Conservation (phyloP, 2,888 invertebrate species). For the Pyrochroa serraticornis region DNA sequence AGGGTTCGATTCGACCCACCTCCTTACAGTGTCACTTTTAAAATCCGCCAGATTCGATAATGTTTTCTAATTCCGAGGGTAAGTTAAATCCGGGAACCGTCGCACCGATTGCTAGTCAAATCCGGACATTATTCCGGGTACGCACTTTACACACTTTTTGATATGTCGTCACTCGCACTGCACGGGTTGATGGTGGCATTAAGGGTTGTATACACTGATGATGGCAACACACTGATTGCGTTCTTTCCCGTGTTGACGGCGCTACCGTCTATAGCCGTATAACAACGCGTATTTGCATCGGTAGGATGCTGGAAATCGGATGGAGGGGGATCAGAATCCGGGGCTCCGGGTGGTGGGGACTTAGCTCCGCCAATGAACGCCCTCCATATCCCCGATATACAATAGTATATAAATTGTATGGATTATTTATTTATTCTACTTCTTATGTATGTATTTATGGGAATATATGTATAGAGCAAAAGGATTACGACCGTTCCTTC, state of each 20-base stretch:
- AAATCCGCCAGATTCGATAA: conserved; percentile 66
- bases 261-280: conserved; percentile 55
- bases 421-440: conserved; percentile 61
- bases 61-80: neutral
- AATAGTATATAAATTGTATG: conserved; percentile 61
- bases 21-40: conserved; percentile 65
- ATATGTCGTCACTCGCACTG: conserved; percentile 45
- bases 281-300: conserved; percentile 56
- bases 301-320: conserved; percentile 51
- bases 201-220: conserved; percentile 22
- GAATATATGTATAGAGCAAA: conserved; percentile 55
- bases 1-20: conserved; percentile 64
- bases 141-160: conserved; percentile 10
- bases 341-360: conserved; percentile 47
- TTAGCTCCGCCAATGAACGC: conserved; percentile 46
- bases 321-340: conserved; percentile 52
- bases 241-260: conserved; percentile 44
- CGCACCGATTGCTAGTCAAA: conserved; percentile 31
- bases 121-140: conserved; percentile 29
- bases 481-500: conserved; percentile 49
- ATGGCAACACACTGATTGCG: conserved; percentile 27
- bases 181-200: conserved; percentile 32
- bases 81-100: conserved; percentile 36
- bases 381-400: conserved; percentile 54
- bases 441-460: conserved; percentile 60